Base-by-base conservation (phyloP, 2,888 invertebrate species). In the Hylaea fasciaria region DNA sequence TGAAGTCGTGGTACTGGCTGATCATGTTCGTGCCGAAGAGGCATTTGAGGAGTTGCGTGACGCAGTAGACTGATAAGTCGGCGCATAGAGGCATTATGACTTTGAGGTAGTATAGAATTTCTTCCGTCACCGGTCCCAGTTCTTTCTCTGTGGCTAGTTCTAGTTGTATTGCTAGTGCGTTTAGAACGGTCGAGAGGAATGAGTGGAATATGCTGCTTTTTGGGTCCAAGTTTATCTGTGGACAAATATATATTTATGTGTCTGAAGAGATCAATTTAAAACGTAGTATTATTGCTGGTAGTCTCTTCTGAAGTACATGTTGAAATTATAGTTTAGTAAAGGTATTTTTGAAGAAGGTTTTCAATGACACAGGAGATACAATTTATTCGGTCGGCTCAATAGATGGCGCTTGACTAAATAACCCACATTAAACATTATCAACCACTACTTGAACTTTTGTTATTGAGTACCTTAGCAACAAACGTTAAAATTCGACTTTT, bases 1-100 rank as follows among this genome's bases (percentile, higher is more conserved):
- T 81, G 35, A 80, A 92, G 62, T 92, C 92, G 0, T 73, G 69
- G 56, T 91, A 91, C 49, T 92, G 91, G 0, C 82, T 91, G 0
- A 91, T 81, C 79, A 96, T 93, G 81, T 97, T 96, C 0, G 96
- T 96, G 1, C 95, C 94, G 80, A 96, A 97, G 5, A 97, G 85
- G 69, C 96, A 95, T 86, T 96, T 95, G 0, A 95, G 73, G 3
- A 96, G 90, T 81, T 97, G 97, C 39, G 96, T 95, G 0, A 97
- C 95, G 81, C 96, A 96, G 62, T 94, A 93, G 0, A 97, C 94
- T 0, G 96, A 94, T 5, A 91, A 86, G 0, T 95, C 94, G 0
- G 96, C 94, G 56, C 96, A 95, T 39, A 96, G 77, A 10, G 93
- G 88, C 80, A 97, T 95, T 1, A 96, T 95, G 0, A 94, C 93